Base-by-base conservation (phyloP, 2,113 vertebrate species). In the Telmatochromis sp. region DNA sequence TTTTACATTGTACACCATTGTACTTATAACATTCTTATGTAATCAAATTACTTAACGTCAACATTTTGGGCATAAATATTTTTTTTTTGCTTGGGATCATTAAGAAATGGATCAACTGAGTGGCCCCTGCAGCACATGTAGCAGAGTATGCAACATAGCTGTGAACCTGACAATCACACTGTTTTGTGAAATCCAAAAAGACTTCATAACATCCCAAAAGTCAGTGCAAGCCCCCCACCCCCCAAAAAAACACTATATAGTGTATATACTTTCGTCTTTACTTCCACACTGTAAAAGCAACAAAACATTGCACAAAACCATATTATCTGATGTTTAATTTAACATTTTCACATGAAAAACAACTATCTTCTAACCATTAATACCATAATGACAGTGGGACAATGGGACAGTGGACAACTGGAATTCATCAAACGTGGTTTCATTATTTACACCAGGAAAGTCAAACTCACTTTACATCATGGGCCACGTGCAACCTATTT, bases 221-320 rank as follows among this genome's bases (percentile, higher is more conserved):
- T 40, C 35, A 21, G 19, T 40, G 33, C 0, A 68, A 68, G 10
- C 60, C 26, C 26, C 55, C 6, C 12, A 5, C 19, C 19, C 9
- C 19, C 1, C 3, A 0, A 2, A 3, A 55, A 19, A 35, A 0
- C 3, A 68, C 6, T 21, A 40, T 40, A 8, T 23, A 15, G 8
- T 45, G n/a, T 70, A 37, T 37, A 42, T 42, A 23, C 3, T 9
- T 70, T 70, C 0, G 0, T 23, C 37, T 45, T 73, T 45, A 21
- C 65, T 73, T 73, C 37, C 37, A 45, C 13, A 4, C 35, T 26
- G n/a, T 15, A 70, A 70, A 42, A 42, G 21, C 37, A 42, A 70
- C 2, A 23, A 9, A 70, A 26, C 1, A 42, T 40, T 70, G 65
- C n/a, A 42, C 65, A 42, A 23, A 42, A 42, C 11, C 28, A 70